phyloP scores from a whole-genome alignment of 2,888 invertebrate genomes.

The Epinotia bilunana region DNA sequence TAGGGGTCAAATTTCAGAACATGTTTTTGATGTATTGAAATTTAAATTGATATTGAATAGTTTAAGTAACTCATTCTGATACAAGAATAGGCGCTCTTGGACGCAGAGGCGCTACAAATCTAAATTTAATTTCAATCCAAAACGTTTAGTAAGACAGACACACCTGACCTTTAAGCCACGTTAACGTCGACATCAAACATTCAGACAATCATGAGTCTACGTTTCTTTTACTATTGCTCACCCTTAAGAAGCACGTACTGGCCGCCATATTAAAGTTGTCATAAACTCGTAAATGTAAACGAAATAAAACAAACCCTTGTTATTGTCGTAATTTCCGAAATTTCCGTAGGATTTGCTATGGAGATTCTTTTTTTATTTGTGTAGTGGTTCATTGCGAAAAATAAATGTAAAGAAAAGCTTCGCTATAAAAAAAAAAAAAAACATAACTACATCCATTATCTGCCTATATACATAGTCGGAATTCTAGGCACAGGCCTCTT shows the following conservation, averaged over 20 bases:
- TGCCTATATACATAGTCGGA: too few species aligned
- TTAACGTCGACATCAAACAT: slow-evolving; percentile 32
- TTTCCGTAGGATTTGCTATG: not conserved
- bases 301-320: slow-evolving; percentile 21
- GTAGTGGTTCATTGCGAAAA: not conserved
- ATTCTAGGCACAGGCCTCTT: too few species aligned
- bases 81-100: too few species aligned
- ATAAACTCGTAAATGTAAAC: slow-evolving; percentile 33
- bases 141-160: not conserved
- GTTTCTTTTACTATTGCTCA: slow-evolving; percentile 35
- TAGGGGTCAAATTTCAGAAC: too few species aligned
- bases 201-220: slow-evolving; percentile 30
- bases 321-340: slow-evolving; percentile 14
- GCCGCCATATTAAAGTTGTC: slow-evolving; percentile 31
- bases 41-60: too few species aligned
- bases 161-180: not conserved
- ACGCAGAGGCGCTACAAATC: too few species aligned
- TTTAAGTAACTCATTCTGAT: too few species aligned
- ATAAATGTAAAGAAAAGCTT: not conserved
- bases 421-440: not conserved
- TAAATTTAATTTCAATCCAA: too few species aligned
- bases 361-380: not conserved
- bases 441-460: not conserved
- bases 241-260: slow-evolving; percentile 26
- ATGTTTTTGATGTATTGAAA: too few species aligned